Evolutionary conservation across 2,797 vertebrate species (phyloP).

Genomic region (Hydrophis major): DNA sequence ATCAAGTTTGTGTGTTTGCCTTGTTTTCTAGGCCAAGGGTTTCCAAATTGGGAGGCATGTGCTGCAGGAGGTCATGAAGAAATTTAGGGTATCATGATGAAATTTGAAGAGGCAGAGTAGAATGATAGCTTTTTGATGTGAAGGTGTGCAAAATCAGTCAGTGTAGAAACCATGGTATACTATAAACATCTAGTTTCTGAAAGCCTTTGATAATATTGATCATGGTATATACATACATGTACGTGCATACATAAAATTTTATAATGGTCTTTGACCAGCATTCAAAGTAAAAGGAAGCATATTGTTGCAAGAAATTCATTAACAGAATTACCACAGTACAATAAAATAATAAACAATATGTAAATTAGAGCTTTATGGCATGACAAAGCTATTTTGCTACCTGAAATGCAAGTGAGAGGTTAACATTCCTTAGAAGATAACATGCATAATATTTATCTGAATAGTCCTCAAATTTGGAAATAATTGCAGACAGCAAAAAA

Average conservation of each 20-base stretch:
- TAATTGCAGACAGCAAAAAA: neutral
- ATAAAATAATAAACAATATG: neutral
- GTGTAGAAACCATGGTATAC: neutral
- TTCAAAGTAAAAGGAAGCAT: neutral
- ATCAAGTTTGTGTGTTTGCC: neutral
- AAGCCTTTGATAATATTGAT: neutral
- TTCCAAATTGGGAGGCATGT: neutral
- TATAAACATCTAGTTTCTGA: neutral
- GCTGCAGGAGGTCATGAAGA: neutral
- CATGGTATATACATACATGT: neutral
- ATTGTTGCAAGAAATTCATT: neutral
- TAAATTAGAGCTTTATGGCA: neutral
- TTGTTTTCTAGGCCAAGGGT: neutral
- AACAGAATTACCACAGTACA: neutral
- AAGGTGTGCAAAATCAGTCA: neutral
- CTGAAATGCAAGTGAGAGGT: neutral
- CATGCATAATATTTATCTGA: neutral
- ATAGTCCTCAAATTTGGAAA: neutral
- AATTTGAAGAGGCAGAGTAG: neutral
- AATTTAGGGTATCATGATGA: neutral
- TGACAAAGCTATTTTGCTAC: neutral
- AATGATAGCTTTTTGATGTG: neutral
- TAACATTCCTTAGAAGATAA: neutral
- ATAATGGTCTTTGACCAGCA: neutral
- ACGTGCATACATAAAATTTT: neutral